Evolutionary conservation across 1,140 invertebrate species (phyloP).

Genomic region (Brachionus plicatilis): DNA sequence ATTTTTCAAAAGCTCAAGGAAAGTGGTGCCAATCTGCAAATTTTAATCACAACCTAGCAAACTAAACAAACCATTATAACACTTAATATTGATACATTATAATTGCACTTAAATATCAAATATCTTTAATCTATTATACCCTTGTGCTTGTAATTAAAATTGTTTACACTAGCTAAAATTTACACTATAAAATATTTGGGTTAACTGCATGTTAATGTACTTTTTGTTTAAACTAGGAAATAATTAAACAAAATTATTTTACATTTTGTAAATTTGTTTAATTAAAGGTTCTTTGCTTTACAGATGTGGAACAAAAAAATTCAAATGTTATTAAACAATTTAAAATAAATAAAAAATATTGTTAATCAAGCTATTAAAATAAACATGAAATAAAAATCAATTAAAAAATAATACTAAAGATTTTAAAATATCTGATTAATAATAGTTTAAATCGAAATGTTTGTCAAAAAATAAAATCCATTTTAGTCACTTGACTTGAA

Average conservation of each 20-base stretch:
- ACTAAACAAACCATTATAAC: neutral
- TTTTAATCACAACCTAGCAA: neutral
- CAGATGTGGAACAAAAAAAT: neutral
- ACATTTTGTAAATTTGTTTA: neutral
- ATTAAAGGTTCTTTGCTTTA: neutral
- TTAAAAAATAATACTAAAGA: neutral
- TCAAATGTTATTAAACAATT: neutral
- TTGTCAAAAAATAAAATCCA: neutral
- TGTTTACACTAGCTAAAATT: slow-evolving; percentile 27
- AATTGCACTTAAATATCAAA: slow-evolving; percentile 25
- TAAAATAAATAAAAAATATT: neutral
- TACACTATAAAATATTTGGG: slow-evolving; percentile 9
- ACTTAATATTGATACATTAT: neutral
- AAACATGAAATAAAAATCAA: neutral
- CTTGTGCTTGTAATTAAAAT: neutral
- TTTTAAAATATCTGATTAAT: neutral
- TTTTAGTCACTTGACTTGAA: neutral
- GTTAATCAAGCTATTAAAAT: neutral
- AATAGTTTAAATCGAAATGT: neutral
- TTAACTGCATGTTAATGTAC: neutral
- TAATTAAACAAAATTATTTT: slow-evolving; percentile 14
- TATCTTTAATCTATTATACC: neutral
- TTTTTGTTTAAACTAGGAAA: slow-evolving; percentile 23
- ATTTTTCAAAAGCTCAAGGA: neutral
- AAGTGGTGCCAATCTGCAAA: neutral